phyloP scores from a whole-genome alignment of 2,113 vertebrate species.

The Danionella cerebrum region DNA sequence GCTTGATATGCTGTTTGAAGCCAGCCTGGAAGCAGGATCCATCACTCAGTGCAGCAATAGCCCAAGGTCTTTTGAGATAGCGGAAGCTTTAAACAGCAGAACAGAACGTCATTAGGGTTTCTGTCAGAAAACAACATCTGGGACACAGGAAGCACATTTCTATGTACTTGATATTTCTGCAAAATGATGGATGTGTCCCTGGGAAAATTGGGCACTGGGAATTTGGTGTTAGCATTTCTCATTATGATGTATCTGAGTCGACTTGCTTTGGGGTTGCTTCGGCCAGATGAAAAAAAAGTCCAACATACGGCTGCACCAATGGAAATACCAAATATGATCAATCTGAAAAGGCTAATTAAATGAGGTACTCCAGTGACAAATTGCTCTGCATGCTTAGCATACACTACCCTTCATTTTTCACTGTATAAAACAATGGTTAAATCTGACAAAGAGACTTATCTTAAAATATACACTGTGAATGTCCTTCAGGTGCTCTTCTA shows the following conservation, averaged over 20 bases:
- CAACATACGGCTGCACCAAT: not conserved
- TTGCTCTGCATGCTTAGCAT: not conserved
- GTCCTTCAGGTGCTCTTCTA: not conserved
- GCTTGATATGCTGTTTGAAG: conserved; percentile 14
- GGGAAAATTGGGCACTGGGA: conserved; percentile 8
- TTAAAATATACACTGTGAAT: not conserved
- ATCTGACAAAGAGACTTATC: not conserved
- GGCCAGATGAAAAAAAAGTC: not conserved
- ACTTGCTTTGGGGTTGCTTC: not conserved
- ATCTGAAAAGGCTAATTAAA: not conserved
- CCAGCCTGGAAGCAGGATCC: not conserved
- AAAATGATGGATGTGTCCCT: conserved; percentile 9
- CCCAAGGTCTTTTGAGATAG: conserved; percentile 29
- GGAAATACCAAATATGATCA: not conserved
- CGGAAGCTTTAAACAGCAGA: conserved; percentile 27
- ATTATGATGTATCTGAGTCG: conserved; percentile 3
- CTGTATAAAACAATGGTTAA: not conserved
- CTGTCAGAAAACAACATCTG: conserved; percentile 28
- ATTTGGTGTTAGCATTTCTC: conserved; percentile 5
- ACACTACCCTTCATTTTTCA: not conserved
- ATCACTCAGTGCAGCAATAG: conserved; percentile 23
- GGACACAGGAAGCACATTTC: conserved; percentile 14
- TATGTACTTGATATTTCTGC: conserved; percentile 9
- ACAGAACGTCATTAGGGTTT: conserved; percentile 25
- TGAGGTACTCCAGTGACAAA: not conserved